Evolutionary conservation across 1,140 invertebrate species (phyloP), one percentile per base, ranked within the genome.

Genomic region (Hycleus phaleratus): DNA sequence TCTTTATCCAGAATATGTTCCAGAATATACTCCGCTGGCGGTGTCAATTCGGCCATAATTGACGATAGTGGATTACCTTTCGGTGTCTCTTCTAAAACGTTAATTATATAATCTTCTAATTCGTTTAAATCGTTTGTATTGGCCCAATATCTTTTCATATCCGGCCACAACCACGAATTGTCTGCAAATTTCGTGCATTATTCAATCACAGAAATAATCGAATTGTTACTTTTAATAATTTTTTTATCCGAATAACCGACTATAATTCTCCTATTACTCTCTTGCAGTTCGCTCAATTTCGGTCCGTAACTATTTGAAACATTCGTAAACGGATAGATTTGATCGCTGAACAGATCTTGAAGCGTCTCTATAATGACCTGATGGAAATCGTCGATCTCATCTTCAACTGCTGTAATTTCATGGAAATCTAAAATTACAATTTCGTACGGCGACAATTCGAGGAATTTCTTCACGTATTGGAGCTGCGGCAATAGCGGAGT

Each of bases 31-130:
- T 83, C 69, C 0, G 83, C 75, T 7, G 77, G 79, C 1, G 87
- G 86, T 0, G 88, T 90, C 38, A 88, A 77, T 72, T 91, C 86
- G 0, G 86, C 87, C 87, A 90, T 90, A 1, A 85, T 81, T 0
- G 86, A 85, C 81, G 84, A 86, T 12, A 86, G 66, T 2, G 80
- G 81, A 51, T 79, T 81, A 48, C 74, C 7, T 72, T 75, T 49
- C 66, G 71, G 12, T 68, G 71, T 39, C 49, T 68, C 63, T 68
- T 70, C 18, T 40, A 81, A 75, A 4, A 73, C 66, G 8, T 71
- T 64, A 56, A 82, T 75, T 55, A 87, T 71, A 69, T 79, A 87
- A 32, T 68, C 51, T 59, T 77, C 70, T 18, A 86, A 74, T 24
- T 75, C 77, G 9, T 72, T 60, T 3, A 73, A 48, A 64, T 75